Percentiles rank a stretch among this genome's conserved stretches.
phyloP scores from a whole-genome alignment of 2,888 invertebrate species.

The Papilio gigon region DNA sequence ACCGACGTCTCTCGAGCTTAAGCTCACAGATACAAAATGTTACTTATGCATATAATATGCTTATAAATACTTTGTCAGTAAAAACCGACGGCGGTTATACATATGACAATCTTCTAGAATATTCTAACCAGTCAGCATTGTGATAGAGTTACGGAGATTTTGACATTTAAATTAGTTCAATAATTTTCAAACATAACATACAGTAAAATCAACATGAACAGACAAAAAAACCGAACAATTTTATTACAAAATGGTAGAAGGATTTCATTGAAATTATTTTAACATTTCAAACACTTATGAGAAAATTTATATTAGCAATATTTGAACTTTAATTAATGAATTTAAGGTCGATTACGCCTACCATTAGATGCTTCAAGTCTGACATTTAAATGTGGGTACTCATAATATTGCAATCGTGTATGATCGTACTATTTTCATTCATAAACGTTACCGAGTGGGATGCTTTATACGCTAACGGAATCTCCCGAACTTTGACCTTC shows the following conservation, averaged over 20 bases:
- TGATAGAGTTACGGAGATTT: too few species aligned
- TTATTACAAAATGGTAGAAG: too few species aligned
- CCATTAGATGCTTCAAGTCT: conserved; percentile 4
- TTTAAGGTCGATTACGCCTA: conserved; percentile 13
- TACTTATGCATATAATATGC: too few species aligned
- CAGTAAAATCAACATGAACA: too few species aligned
- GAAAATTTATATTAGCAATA: conserved; percentile 10
- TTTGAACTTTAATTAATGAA: background rate
- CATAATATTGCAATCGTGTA: conserved; percentile 8
- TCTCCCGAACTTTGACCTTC: background rate
- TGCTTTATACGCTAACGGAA: conserved; percentile 27
- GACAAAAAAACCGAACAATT: too few species aligned
- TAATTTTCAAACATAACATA: too few species aligned
- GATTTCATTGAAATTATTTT: too few species aligned
- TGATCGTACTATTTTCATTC: conserved; percentile 27
- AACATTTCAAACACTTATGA: background rate
- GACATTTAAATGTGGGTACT: conserved; percentile 36
- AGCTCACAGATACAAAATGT: background rate
- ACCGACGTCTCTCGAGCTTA: conserved; percentile 1
- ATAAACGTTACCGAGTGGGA: conserved; percentile 28
- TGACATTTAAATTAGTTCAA: too few species aligned
- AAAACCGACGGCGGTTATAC: too few species aligned
- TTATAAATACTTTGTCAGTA: too few species aligned
- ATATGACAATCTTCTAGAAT: too few species aligned
- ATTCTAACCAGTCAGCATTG: too few species aligned